phyloP scores from a whole-genome alignment of 2,888 invertebrate species.

The Falcaria lacertinaria region DNA sequence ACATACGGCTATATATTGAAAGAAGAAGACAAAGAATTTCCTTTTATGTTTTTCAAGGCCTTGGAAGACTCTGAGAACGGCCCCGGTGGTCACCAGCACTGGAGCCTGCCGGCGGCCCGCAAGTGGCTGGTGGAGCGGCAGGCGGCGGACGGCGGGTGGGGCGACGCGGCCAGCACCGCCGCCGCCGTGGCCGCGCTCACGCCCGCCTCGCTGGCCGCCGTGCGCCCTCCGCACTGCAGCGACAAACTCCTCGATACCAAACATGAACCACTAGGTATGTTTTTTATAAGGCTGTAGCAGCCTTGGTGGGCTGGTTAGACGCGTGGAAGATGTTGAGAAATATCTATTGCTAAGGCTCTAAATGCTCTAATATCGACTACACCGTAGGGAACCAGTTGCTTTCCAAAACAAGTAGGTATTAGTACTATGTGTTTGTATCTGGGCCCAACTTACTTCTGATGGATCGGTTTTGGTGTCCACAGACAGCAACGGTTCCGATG shows the following conservation, averaged over 20 bases:
- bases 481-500: constrained; percentile 72
- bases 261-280: constrained; percentile 73
- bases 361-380: too few species aligned
- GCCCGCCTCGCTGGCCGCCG: constrained; percentile 85
- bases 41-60: constrained; percentile 67
- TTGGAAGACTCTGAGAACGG: constrained; percentile 86
- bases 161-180: constrained; percentile 85
- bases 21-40: neutral
- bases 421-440: too few species aligned
- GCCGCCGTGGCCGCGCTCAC: constrained; percentile 89
- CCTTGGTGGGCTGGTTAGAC: too few species aligned
- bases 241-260: constrained; percentile 74
- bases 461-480: too few species aligned
- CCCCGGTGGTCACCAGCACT: constrained; percentile 78
- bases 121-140: constrained; percentile 87
- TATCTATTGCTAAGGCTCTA: too few species aligned
- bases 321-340: too few species aligned
- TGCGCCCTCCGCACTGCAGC: constrained; percentile 78
- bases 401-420: too few species aligned
- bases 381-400: too few species aligned
- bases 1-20: too few species aligned
- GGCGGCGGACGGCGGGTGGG: constrained; percentile 88
- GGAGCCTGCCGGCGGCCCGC: constrained; percentile 89
- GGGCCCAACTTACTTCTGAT: too few species aligned
- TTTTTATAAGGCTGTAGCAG: neutral